Base-by-base conservation (phyloP, 2,888 invertebrate genomes). In the Diaperis boleti region DNA sequence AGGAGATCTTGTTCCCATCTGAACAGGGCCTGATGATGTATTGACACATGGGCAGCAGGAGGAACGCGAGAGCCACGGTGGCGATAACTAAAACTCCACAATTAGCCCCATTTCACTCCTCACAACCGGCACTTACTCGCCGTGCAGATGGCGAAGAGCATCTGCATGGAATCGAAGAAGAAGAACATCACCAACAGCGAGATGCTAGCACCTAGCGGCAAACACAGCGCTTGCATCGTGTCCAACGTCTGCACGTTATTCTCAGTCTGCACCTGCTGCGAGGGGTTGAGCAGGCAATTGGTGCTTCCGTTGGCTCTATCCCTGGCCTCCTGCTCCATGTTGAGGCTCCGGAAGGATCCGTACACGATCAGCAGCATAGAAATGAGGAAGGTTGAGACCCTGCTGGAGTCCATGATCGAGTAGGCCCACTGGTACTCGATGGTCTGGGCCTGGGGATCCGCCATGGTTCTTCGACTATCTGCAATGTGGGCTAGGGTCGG, bases 151-250 rank as follows among this genome's bases (percentile, higher is more conserved):
- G 94, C 96, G 85, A 92, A 96, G 74, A 91, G 89, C 86, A 94
- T 94, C 85, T 98, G 98, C 92, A 98, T 96, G 59, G 97, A 97
- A 84, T 98, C 98, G 80, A 98, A 98, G 85, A 97, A 98, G 87
- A 98, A 96, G 83, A 98, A 98, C 97, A 98, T 98, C 77, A 98
- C 90, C 65, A 98, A 89, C 68, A 98, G 86, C 65, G 97, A 97
- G 74, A 96, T 91, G 67, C 97, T 97, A 73, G 98, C 97, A 77
- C 96, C 96, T 68, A 96, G 85, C 61, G 98, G 98, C 81, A 98
- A 88, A 84, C 97, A 96, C 76, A 98, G 87, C 74, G 97, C 98
- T 83, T 98, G 98, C 91, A 97, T 94, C 62, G 96, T 95, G 83
- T 97, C 96, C 79, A 98, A 84, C 0, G 97, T 97, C 82, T 97